A percentile compares a stretch with the other conserved stretches of the same genome.
phyloP scores from a whole-genome alignment of 2,797 vertebrate species.

The Tauraco hartlaubi region DNA sequence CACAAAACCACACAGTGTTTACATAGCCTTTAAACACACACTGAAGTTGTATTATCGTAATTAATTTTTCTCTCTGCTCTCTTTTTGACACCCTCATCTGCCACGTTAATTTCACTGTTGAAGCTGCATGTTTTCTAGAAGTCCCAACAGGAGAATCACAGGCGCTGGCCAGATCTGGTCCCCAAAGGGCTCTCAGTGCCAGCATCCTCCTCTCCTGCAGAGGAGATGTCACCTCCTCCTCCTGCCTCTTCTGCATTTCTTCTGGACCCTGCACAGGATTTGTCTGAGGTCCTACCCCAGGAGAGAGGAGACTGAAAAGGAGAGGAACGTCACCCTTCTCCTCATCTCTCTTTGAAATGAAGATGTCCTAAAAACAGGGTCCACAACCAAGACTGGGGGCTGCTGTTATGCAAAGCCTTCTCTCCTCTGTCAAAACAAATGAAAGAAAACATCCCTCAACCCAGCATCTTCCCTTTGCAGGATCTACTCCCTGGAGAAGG shows the following conservation, averaged over 20 bases:
- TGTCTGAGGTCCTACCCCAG: background rate
- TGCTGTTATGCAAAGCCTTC: background rate
- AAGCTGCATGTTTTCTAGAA: background rate
- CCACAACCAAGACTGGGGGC: background rate
- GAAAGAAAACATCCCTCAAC: background rate
- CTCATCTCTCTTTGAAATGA: background rate
- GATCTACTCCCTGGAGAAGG: background rate
- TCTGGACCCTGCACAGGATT: background rate
- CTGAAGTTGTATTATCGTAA: background rate
- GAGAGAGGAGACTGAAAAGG: background rate
- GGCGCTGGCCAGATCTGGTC: background rate
- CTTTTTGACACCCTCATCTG: background rate
- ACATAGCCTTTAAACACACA: background rate
- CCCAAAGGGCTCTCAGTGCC: background rate
- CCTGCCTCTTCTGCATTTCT: background rate
- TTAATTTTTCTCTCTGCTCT: conserved; percentile 17
- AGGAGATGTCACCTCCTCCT: background rate
- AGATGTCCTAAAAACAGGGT: background rate
- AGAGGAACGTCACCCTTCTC: background rate
- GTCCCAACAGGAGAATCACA: background rate
- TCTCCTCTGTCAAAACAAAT: background rate
- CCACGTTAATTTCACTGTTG: background rate
- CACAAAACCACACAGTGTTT: conserved; percentile 34
- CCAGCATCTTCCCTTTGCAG: background rate
- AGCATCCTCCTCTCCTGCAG: background rate